These are phyloP conservation scores for Parnassius mnemosyne DNA, from an alignment of 2,888 invertebrate species.

Conservation along the genomic window DNA sequence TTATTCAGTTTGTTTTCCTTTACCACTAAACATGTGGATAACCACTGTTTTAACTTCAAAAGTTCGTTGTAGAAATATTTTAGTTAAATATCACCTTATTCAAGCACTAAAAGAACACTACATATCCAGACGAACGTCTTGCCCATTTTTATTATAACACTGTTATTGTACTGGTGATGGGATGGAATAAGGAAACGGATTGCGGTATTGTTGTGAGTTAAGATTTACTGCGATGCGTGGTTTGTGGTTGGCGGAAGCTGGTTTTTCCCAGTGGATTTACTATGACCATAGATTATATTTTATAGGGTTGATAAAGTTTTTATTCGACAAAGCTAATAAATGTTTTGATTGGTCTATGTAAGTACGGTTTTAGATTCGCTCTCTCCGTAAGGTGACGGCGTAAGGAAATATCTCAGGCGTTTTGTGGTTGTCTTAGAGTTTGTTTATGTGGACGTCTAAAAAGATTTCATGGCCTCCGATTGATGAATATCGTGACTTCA, in stretches of 20 bases:
- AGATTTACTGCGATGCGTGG: slow-evolving; percentile 55
- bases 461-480: too few species aligned
- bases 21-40: too few species aligned
- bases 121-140: not conserved
- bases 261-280: slow-evolving; percentile 17
- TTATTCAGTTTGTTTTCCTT: too few species aligned
- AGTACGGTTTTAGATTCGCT: not conserved
- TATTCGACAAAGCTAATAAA: slow-evolving; percentile 5
- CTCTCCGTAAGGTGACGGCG: too few species aligned
- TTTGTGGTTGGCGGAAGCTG: slow-evolving; percentile 34
- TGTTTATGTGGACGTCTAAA: too few species aligned
- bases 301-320: not conserved
- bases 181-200: slow-evolving; percentile 62
- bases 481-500: too few species aligned
- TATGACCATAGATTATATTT: slow-evolving; percentile 9
- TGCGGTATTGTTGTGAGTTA: slow-evolving; percentile 37
- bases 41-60: too few species aligned
- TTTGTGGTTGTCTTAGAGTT: too few species aligned
- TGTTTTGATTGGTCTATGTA: not conserved
- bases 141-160: slow-evolving; percentile 37
- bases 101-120: too few species aligned
- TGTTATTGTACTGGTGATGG: slow-evolving; percentile 46
- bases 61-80: too few species aligned
- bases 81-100: too few species aligned
- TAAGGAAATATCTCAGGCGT: too few species aligned